Evolutionary conservation across 2,797 vertebrate genomes (phyloP).

Genomic region (Morus bassanus): DNA sequence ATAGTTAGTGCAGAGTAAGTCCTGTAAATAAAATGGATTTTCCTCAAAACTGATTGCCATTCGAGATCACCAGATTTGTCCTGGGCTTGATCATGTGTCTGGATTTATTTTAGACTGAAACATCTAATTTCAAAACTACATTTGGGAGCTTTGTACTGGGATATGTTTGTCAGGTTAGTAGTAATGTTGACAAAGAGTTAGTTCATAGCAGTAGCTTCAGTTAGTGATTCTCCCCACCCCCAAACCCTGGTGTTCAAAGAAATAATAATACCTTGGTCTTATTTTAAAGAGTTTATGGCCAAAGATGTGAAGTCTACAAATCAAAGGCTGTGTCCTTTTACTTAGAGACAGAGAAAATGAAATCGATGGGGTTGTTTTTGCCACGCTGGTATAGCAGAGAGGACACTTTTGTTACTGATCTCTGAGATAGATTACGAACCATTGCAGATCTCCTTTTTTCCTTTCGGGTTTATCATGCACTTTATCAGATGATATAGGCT

Average conservation of each 20-base stretch:
- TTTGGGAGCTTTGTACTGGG: not conserved
- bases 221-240: not conserved
- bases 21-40: not conserved
- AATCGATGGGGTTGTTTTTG: not conserved
- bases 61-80: not conserved
- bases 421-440: not conserved
- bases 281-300: not conserved
- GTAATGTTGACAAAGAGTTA: not conserved
- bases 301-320: not conserved
- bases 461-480: not conserved
- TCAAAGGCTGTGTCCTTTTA: not conserved
- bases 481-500: slow-evolving; percentile 4
- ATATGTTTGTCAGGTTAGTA: not conserved
- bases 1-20: not conserved
- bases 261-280: not conserved
- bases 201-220: not conserved
- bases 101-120: not conserved
- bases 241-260: not conserved
- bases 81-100: not conserved
- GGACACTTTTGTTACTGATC: not conserved
- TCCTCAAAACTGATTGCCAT: not conserved
- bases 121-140: not conserved
- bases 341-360: not conserved
- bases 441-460: not conserved
- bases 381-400: not conserved